Base-by-base conservation (phyloP, 2,888 invertebrate genomes). In the Tiliacea aurago region DNA sequence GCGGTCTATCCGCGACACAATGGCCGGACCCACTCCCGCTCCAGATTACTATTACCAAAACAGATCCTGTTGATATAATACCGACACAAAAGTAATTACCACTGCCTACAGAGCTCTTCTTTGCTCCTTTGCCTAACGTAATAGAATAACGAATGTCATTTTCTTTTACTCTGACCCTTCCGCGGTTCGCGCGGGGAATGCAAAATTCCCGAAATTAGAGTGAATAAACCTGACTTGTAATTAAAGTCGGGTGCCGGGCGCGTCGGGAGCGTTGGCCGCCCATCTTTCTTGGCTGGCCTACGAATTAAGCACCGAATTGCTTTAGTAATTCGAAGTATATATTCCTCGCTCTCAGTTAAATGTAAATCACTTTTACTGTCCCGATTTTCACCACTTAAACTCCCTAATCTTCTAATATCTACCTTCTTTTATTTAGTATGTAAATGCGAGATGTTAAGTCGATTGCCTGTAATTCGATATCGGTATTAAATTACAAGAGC, bases 91-190 rank as follows among this genome's bases (percentile, higher is more conserved):
- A 94, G 93, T 94, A 96, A 95, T 95, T 95, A 95, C 91, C 87
- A 89, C 86, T 86, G 87, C 88, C 83, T 84, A 84, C 81, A 90
- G 90, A 90, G 90, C 91, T 91, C 92, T 92, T 91, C 93, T 93
- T 91, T 91, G 88, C 93, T 94, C 92, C 93, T 94, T 95, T 94
- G 93, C 93, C 92, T 90, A 90, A 90, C 93, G 93, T 95, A 96
- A 95, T 95, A 95, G 94, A 96, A 96, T 96, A 96, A 96, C 94
- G 93, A 95, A 96, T 96, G 95, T 95, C 96, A 95, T 96, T 96
- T 96, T 96, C 96, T 96, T 95, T 95, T 91, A 87, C 90, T 91
- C 93, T 94, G 95, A 96, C 95, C 96, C 96, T 96, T 95, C 93
- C 95, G 95, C 91, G 95, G 95, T 95, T 95, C 95, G 93, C 95